These are phyloP conservation scores for Spilosoma lubricipeda DNA, from an alignment of 2,888 invertebrate genomes.

Conservation along the genomic window DNA sequence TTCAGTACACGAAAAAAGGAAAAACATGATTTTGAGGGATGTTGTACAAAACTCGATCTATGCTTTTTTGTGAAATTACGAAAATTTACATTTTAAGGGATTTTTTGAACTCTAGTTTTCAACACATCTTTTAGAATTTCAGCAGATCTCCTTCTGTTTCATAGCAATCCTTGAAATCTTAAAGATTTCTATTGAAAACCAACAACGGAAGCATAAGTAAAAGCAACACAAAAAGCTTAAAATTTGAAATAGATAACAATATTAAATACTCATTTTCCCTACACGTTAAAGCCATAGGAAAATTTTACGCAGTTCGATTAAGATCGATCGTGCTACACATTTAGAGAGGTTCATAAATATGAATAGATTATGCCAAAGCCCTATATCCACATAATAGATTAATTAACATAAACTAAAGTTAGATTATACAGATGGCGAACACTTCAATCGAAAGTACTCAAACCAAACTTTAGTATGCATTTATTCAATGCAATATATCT, in stretches of 20 bases:
- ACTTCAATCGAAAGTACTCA: not conserved
- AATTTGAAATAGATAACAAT: not conserved
- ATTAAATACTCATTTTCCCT: not conserved
- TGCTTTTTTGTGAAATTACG: too few species aligned
- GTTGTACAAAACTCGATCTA: too few species aligned
- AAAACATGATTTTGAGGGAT: too few species aligned
- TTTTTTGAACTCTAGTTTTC: too few species aligned
- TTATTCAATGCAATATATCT: not conserved
- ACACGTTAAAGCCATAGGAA: not conserved
- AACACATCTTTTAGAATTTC: too few species aligned
- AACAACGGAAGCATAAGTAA: too few species aligned
- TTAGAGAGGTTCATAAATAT: conserved; percentile 1
- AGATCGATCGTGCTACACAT: not conserved
- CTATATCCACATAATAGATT: not conserved
- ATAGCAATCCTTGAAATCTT: too few species aligned
- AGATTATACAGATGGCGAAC: not conserved
- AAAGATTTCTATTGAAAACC: too few species aligned
- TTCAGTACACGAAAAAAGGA: too few species aligned
- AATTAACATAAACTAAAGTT: not conserved
- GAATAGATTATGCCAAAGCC: not conserved
- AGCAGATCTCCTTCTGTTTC: not conserved
- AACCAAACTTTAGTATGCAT: not conserved
- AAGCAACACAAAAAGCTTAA: not conserved
- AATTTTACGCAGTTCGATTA: not conserved
- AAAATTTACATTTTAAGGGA: too few species aligned